phyloP scores from a whole-genome alignment of 2,113 vertebrate species.

The Chloroceryle aenea region DNA sequence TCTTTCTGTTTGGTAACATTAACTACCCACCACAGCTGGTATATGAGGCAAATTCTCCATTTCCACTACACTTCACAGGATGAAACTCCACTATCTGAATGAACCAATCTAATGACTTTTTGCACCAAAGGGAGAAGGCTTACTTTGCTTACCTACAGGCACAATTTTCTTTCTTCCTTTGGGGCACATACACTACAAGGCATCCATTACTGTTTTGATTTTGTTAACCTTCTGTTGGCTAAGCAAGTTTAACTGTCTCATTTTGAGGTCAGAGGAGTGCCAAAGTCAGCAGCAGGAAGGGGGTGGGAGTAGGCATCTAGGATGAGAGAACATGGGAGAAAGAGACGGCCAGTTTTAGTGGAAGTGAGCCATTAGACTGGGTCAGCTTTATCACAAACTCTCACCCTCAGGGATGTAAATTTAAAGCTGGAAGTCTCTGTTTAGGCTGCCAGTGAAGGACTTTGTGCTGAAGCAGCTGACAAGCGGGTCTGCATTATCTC shows the following conservation, averaged over 20 bases:
- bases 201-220: background rate
- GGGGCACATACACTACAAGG: background rate
- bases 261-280: background rate
- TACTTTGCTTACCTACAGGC: background rate
- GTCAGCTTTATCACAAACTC: background rate
- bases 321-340: background rate
- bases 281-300: background rate
- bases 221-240: background rate
- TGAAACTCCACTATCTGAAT: background rate
- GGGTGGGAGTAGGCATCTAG: background rate
- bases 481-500: background rate
- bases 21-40: background rate
- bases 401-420: background rate
- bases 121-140: background rate
- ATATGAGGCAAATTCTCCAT: background rate
- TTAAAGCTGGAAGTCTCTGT: background rate
- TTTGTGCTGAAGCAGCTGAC: constrained; percentile 37
- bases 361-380: background rate
- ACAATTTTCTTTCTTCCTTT: background rate
- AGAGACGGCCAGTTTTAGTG: background rate
- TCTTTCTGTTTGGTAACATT: background rate
- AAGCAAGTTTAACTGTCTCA: background rate
- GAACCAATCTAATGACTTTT: background rate
- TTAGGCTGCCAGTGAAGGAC: background rate
- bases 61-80: background rate